Evolutionary conservation across 2,797 vertebrate genomes (phyloP), one percentile per base, ranked within the genome.

Genomic region (Chaenodraco wilsoni): DNA sequence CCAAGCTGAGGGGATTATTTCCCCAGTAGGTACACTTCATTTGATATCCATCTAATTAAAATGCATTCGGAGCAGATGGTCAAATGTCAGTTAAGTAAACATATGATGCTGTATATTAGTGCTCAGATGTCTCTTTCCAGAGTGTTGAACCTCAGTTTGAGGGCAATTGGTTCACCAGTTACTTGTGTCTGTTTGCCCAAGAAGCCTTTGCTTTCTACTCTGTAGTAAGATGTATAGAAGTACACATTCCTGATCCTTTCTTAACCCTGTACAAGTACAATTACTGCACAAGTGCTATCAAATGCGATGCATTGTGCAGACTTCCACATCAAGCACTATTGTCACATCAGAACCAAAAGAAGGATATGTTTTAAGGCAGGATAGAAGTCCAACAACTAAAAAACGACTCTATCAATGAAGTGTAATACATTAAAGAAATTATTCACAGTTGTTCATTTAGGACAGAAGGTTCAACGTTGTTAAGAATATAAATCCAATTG

Each of bases 161-260:
- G 41, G 10, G 33, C 14, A 56, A 1, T 59, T 17, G 14, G 44
- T 4, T 67, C 11, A 60, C 0, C 13, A 19, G 71, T 13, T 41
- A 4, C 5, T 41, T 23, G n/a, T n/a, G 27, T 74, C 21, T 58
- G 31, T 60, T 55, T 49, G 17, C 9, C 8, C 6, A 23, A 40
- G 13, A 52, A 55, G 63, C 59, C 59, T 3, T 23, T 21, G 27
- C 27, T 46, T 40, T 61, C 43, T 67, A 12, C 17, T 69, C 4
- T 27, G 23, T 27, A 27, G 7, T 5, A 7, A 43, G 41, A 40
- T 21, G 2, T 8, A 8, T 2, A 41, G 11, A 44, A 55, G 31
- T 50, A 17, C 27, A 48, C 10, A 0, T 0, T 37, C 33, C 33
- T 37, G 33, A 37, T 37, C 33, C 14, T 23, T 17, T 59, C 19